A percentile compares a stretch with the other conserved stretches of the same genome.
Conservation (phyloP, 2,113 vertebrate genomes). For the Hippocampus abdominalis region DNA sequence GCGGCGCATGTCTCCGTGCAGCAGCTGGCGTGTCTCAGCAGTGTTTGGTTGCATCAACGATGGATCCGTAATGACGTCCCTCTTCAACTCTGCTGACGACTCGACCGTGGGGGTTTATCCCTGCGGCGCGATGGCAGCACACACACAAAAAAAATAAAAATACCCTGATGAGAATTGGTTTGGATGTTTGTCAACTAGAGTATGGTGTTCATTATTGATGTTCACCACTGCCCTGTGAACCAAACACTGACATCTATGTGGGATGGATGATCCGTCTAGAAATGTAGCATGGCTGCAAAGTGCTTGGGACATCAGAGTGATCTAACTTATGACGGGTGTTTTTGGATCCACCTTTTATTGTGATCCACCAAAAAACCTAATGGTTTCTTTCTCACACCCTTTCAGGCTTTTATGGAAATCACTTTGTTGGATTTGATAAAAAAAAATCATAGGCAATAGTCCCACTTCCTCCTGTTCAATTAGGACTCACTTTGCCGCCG, state of each 20-base stretch:
- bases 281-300: neutral
- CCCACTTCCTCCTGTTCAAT: neutral
- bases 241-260: neutral
- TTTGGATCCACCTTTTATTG: too few species aligned
- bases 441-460: neutral
- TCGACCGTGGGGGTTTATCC: slow-evolving; percentile 20
- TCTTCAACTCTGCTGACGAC: slow-evolving; percentile 28
- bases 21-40: slow-evolving; percentile 16
- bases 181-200: neutral
- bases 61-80: slow-evolving; percentile 55
- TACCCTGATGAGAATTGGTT: neutral
- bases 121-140: slow-evolving; percentile 15
- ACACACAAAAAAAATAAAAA: slow-evolving; percentile 25
- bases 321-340: too few species aligned
- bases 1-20: too few species aligned
- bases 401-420: neutral
- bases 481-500: neutral
- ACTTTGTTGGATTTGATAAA: neutral
- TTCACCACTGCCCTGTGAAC: neutral
- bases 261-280: neutral
- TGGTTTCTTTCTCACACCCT: neutral
- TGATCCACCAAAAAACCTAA: too few species aligned
- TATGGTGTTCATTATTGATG: neutral
- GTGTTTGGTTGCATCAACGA: slow-evolving; percentile 38
- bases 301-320: too few species aligned